Percentiles rank a stretch among this genome's conserved stretches.
phyloP scores from a whole-genome alignment of 2,113 vertebrate species.

The Apus apus region DNA sequence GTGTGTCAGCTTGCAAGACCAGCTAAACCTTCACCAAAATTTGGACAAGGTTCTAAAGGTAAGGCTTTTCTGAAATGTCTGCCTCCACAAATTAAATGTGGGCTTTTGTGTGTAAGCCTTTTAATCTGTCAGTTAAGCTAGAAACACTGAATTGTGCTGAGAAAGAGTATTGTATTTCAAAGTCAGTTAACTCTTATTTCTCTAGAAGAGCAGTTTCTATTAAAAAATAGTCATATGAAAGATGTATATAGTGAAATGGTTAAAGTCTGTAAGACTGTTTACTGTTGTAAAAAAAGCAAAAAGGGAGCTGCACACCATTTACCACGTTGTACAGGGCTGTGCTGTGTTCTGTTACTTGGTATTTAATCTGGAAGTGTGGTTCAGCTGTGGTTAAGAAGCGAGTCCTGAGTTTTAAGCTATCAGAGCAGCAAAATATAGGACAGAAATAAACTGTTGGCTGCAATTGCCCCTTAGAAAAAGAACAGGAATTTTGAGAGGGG shows the following conservation, averaged over 20 bases:
- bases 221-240: not conserved
- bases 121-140: not conserved
- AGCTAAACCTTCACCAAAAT: not conserved
- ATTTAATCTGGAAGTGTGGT: conserved; percentile 23
- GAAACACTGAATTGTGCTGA: not conserved
- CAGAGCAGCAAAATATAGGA: conserved; percentile 11
- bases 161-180: not conserved
- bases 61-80: not conserved
- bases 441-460: conserved; percentile 16
- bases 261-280: not conserved
- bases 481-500: conserved; percentile 18
- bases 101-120: not conserved
- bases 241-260: not conserved
- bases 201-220: not conserved
- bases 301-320: not conserved
- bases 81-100: not conserved
- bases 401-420: not conserved
- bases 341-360: not conserved
- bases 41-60: not conserved
- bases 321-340: not conserved
- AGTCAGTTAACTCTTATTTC: not conserved
- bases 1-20: not conserved
- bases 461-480: conserved; percentile 8
- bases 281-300: not conserved
- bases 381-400: not conserved